Conservation (phyloP, 2,797 vertebrate genomes). For the Acrossocheilus wenchowensis region DNA sequence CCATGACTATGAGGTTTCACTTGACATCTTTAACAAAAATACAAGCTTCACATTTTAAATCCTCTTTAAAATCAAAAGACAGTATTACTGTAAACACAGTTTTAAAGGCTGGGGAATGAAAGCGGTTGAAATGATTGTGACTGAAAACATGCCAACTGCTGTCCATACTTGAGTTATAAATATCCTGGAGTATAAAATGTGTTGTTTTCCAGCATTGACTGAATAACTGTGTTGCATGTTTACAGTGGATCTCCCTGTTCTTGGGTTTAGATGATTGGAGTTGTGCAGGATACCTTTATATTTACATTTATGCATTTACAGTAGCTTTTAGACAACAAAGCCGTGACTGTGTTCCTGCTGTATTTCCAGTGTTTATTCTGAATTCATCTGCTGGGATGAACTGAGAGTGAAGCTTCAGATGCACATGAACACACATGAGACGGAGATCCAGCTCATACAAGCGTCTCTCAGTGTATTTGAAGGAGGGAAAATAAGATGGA, state of each 20-base stretch:
- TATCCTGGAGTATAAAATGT: not conserved
- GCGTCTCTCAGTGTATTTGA: slow-evolving; percentile 10
- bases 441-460: slow-evolving; percentile 39
- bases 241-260: not conserved
- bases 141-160: not conserved
- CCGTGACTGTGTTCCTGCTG: not conserved
- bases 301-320: not conserved
- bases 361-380: not conserved
- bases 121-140: not conserved
- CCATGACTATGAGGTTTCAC: not conserved
- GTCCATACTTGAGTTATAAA: not conserved
- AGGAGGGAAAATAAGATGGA: not conserved
- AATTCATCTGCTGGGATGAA: not conserved
- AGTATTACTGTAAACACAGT: not conserved
- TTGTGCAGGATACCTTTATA: not conserved
- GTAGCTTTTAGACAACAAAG: not conserved
- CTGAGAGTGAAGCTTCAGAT: not conserved
- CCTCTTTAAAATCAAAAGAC: not conserved
- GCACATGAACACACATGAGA: not conserved
- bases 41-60: not conserved
- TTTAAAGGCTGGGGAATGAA: not conserved
- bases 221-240: not conserved
- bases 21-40: not conserved
- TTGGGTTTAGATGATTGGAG: not conserved
- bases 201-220: not conserved